phyloP scores from a whole-genome alignment of 2,888 invertebrate genomes.

The Leucophenga montana region DNA sequence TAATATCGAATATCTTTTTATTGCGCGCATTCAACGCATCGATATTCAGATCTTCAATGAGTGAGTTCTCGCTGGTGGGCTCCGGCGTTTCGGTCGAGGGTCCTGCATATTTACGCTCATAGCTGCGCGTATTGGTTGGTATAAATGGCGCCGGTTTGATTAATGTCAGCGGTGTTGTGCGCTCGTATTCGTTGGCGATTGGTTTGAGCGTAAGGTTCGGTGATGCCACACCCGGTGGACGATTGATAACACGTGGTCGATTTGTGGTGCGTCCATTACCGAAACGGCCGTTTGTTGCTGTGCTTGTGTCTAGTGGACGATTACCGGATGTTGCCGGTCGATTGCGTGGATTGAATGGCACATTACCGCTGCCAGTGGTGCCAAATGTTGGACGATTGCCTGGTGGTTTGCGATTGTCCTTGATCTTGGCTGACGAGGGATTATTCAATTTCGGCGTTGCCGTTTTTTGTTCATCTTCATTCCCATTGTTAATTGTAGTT shows the following conservation, averaged over 20 bases:
- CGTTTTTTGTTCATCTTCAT: constrained; percentile 35
- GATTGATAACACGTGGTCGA: constrained; percentile 65
- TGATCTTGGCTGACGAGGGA: constrained; percentile 41
- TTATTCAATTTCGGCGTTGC: constrained; percentile 38
- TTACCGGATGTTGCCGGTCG: constrained; percentile 28
- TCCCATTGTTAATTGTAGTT: constrained; percentile 8
- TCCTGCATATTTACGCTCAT: constrained; percentile 70
- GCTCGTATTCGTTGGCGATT: constrained; percentile 63
- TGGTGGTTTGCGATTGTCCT: constrained; percentile 53
- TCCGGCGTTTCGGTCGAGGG: constrained; percentile 61
- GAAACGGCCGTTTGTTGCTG: constrained; percentile 43
- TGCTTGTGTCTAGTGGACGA: constrained; percentile 30
- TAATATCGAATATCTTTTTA: constrained; percentile 75
- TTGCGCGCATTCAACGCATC: constrained; percentile 75
- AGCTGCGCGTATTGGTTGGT: constrained; percentile 67
- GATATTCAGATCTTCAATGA: constrained; percentile 73
- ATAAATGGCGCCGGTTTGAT: constrained; percentile 69
- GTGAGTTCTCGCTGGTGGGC: constrained; percentile 60
- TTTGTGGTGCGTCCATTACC: constrained; percentile 46
- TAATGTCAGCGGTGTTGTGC: constrained; percentile 59
- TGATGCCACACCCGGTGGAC: constrained; percentile 60
- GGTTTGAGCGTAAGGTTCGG: constrained; percentile 67
- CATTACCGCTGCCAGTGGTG: constrained; percentile 45
- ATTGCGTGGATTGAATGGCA: constrained; percentile 53
- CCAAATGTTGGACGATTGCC: constrained; percentile 48